Evolutionary conservation across 2,113 vertebrate genomes (phyloP).

Genomic region (Abramis brama): DNA sequence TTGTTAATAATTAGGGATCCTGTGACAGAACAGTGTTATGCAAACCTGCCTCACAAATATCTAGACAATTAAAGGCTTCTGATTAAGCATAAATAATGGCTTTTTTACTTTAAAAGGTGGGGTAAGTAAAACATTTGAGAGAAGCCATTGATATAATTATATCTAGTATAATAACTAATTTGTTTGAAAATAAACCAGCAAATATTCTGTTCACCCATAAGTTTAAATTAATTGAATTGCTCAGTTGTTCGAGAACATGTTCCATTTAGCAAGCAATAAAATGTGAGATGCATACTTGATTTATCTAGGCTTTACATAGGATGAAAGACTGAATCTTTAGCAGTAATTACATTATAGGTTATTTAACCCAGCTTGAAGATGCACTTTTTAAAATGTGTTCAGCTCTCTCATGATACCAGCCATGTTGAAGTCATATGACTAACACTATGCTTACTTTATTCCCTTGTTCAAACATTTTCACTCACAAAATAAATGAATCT

Average conservation of each 20-base stretch:
- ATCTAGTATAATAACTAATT: not conserved
- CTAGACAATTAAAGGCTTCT: slow-evolving; percentile 21
- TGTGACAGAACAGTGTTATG: slow-evolving; percentile 24
- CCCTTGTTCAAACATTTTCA: not conserved
- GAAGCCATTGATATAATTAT: slow-evolving; percentile 14
- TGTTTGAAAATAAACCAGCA: not conserved
- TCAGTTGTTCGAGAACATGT: not conserved
- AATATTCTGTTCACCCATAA: not conserved
- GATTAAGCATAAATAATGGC: slow-evolving; percentile 22
- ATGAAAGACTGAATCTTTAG: not conserved
- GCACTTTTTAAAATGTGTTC: not conserved
- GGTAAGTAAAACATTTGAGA: not conserved
- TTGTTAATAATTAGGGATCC: slow-evolving; percentile 43
- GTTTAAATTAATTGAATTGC: not conserved
- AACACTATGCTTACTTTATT: not conserved
- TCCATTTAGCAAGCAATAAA: not conserved
- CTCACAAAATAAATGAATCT: not conserved
- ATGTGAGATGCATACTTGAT: not conserved
- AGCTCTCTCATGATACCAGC: not conserved
- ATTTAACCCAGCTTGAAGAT: not conserved
- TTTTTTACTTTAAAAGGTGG: slow-evolving; percentile 10
- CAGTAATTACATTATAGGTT: not conserved
- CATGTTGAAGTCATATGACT: not conserved
- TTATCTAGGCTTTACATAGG: not conserved
- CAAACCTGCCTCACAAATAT: slow-evolving; percentile 37